These are phyloP conservation scores for Atherinomorus stipes DNA, from an alignment of 2,113 vertebrate genomes.

Conservation along the genomic window DNA sequence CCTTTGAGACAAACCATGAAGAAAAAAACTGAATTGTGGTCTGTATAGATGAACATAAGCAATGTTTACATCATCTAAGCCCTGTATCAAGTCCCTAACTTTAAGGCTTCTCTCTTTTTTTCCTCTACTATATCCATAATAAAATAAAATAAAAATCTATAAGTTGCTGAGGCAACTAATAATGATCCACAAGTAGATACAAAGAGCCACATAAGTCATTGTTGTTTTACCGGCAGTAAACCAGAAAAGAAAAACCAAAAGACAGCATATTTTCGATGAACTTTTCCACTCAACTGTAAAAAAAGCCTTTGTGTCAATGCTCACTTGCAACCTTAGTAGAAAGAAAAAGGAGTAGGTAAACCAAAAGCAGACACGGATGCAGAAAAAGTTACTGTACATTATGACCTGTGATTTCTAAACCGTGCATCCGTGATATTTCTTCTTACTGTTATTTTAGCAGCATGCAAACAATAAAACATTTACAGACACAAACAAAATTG, in stretches of 20 bases:
- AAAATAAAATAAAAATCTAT: conserved; percentile 6
- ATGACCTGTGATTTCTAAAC: conserved; percentile 19
- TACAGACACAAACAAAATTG: too few relatives aligned
- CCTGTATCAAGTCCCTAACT: too few relatives aligned
- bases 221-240: not conserved
- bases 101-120: too few relatives aligned
- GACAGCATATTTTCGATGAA: not conserved
- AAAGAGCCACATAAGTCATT: too few relatives aligned
- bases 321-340: conserved; percentile 57
- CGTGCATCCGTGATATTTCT: conserved; percentile 17
- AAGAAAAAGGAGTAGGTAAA: conserved; percentile 31
- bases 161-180: not conserved
- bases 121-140: not conserved
- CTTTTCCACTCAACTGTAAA: not conserved
- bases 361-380: conserved; percentile 44
- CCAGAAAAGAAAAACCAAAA: not conserved
- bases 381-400: conserved; percentile 33
- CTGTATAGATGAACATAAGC: too few relatives aligned
- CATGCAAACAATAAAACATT: not conserved
- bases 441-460: conserved; percentile 31
- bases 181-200: too few relatives aligned
- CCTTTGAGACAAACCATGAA: conserved; percentile 25
- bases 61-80: too few relatives aligned
- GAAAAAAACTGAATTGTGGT: conserved; percentile 11
- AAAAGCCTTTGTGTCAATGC: conserved; percentile 21